A percentile compares a stretch with the other conserved stretches of the same genome.
These are phyloP conservation scores for Pipistrellus pipistrellus DNA, from an alignment of 2,797 vertebrate species.

Conservation along the genomic window DNA sequence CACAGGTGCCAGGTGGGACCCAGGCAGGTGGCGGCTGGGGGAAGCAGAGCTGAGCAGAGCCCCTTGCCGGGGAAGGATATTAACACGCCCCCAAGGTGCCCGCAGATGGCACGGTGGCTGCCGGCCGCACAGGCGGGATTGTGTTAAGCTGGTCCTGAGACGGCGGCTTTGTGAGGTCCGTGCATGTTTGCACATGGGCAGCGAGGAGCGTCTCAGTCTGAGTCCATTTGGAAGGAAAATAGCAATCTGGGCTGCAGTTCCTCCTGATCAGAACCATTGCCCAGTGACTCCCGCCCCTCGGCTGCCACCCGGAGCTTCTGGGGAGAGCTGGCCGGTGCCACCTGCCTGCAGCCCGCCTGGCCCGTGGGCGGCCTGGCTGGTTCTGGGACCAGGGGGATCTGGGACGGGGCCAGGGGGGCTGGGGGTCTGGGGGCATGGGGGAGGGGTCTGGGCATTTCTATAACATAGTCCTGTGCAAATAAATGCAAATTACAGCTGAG, in stretches of 20 bases:
- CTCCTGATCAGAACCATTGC: not conserved
- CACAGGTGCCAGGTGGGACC: conserved; percentile 41
- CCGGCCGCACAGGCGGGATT: conserved; percentile 12
- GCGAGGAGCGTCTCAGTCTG: not conserved
- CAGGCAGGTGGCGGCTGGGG: conserved; percentile 44
- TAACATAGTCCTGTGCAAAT: conserved; percentile 77
- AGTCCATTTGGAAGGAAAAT: not conserved
- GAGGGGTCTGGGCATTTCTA: conserved; percentile 49
- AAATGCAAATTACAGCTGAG: conserved; percentile 79
- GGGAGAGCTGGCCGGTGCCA: too few relatives aligned
- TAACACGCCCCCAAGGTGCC: not conserved
- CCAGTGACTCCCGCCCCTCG: not conserved
- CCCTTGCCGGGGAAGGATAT: conserved; percentile 36
- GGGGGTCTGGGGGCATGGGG: too few relatives aligned
- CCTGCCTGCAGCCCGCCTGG: not conserved
- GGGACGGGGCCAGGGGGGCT: not conserved
- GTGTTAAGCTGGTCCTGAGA: conserved; percentile 52
- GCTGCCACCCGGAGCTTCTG: not conserved
- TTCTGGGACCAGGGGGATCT: not conserved
- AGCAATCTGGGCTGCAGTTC: not conserved
- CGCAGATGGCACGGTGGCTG: conserved; percentile 66
- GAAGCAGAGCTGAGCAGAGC: not conserved
- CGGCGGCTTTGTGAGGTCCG: not conserved
- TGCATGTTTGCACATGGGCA: not conserved
- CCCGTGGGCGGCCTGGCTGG: not conserved